Evolutionary conservation across 2,888 invertebrate species (phyloP).

Genomic region (Teleogryllus oceanicus): DNA sequence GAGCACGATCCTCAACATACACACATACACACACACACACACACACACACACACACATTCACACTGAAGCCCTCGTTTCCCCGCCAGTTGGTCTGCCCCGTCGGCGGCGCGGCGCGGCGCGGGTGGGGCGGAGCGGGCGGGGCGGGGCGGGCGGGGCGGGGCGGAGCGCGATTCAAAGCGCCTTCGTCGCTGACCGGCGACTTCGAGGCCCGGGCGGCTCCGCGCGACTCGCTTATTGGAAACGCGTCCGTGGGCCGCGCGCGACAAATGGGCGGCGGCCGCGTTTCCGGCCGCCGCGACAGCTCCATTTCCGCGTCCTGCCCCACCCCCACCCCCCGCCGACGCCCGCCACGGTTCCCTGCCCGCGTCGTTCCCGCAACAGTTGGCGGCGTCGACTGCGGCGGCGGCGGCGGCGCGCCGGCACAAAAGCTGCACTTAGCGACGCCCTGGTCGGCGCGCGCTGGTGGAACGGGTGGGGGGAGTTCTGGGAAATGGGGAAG

Average conservation of each 20-base stretch:
- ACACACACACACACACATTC: no score
- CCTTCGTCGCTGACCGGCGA: no score
- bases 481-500: not conserved
- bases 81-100: no score
- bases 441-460: not conserved
- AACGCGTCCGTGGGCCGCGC: not conserved
- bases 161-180: no score
- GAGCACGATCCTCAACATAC: no score
- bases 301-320: not conserved
- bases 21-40: no score
- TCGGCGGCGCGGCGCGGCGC: no score
- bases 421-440: slow-evolving; percentile 18
- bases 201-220: not conserved
- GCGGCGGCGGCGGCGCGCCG: not conserved
- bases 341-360: not conserved
- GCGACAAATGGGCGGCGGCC: slow-evolving; percentile 8
- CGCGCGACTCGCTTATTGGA: not conserved
- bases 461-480: not conserved
- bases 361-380: not conserved
- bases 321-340: not conserved
- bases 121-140: no score
- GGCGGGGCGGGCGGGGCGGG: no score
- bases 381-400: not conserved
- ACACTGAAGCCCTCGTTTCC: no score
- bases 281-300: not conserved